Evolutionary conservation across 2,113 vertebrate genomes (phyloP), one percentile per base, ranked within the genome.

Genomic region (Mirza zaza): DNA sequence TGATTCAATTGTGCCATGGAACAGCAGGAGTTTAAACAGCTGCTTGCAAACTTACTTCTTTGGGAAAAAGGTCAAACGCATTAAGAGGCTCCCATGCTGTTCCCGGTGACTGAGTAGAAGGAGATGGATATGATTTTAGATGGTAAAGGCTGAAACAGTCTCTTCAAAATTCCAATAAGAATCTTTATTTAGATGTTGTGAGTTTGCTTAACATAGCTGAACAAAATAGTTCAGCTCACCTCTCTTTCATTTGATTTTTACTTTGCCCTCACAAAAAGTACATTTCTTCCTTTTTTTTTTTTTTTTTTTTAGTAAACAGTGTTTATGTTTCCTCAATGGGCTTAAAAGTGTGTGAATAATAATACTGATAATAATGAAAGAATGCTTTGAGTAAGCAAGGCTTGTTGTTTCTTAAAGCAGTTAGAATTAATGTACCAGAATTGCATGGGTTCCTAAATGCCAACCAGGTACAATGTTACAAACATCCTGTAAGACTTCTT

Each of bases 11-110:
- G n/a, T 95, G 90, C 90, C 36, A 32, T 63, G 84, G 77, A 95
- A 52, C 70, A 75, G 90, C 84, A 42, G 90, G 90, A 92, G 90
- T 84, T 97, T 90, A 77, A 97, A 70, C 94, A 96, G 70, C 96
- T 96, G 94, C 95, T 90, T 68, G 42, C 89, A 55, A 52, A 68
- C 67, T 93, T 77, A 52, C 34, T 93, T 87, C 95, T 92, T 45
- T 93, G 87, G 55, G 73, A 23, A 85, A 59, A 96, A 83, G 90
- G 92, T 95, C 93, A 87, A 88, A 91, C 83, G 52, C 55, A 84
- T 83, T 87, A 84, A 84, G 75, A 95, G 70, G 55, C 82, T 80
- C 87, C 61, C 67, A 27, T 79, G 90, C 63, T 95, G 59, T 90
- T 94, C 79, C 80, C 65, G 45, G 23, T 45, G 81, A 55, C 91